These are phyloP conservation scores for Rutpela maculata DNA, from an alignment of 2,888 invertebrate species.

Conservation along the genomic window DNA sequence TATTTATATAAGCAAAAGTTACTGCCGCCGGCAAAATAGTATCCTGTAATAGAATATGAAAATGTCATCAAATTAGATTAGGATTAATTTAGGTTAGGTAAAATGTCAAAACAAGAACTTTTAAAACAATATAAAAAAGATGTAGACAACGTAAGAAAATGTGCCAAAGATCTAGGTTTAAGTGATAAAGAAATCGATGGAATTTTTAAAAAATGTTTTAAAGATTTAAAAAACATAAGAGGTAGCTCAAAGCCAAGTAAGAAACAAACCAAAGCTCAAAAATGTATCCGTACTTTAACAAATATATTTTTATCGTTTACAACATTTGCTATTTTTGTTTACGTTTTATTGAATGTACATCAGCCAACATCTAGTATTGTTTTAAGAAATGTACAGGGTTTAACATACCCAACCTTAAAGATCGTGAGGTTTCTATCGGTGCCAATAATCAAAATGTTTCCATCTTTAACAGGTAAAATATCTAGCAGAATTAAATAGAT, in stretches of 20 bases:
- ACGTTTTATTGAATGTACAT: conserved; percentile 76
- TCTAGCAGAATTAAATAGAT: background rate
- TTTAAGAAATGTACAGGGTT: conserved; percentile 84
- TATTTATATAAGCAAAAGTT: conserved; percentile 40
- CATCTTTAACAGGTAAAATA: conserved; percentile 82
- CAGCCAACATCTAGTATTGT: conserved; percentile 81
- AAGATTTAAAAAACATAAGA: conserved; percentile 69
- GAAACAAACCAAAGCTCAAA: conserved; percentile 56
- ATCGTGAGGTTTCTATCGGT: conserved; percentile 83
- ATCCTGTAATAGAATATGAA: background rate
- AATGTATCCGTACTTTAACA: conserved; percentile 45
- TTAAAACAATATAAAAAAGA: conserved; percentile 76
- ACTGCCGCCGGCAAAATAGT: conserved; percentile 36
- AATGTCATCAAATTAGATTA: conserved; percentile 8
- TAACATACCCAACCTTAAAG: conserved; percentile 88
- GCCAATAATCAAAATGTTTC: conserved; percentile 85
- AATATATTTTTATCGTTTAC: conserved; percentile 58
- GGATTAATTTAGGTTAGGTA: conserved; percentile 54
- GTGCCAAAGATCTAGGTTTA: conserved; percentile 78
- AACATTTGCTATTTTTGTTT: conserved; percentile 70
- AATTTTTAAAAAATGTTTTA: conserved; percentile 78
- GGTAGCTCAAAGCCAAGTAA: conserved; percentile 51
- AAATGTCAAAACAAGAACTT: conserved; percentile 70
- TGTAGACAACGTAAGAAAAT: conserved; percentile 77
- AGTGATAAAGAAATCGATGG: conserved; percentile 79